A percentile compares a stretch with the other conserved stretches of the same genome.
Evolutionary conservation across 92 coral and sea anemone species (phyloP).

Genomic region (Zoanthus gigantus): DNA sequence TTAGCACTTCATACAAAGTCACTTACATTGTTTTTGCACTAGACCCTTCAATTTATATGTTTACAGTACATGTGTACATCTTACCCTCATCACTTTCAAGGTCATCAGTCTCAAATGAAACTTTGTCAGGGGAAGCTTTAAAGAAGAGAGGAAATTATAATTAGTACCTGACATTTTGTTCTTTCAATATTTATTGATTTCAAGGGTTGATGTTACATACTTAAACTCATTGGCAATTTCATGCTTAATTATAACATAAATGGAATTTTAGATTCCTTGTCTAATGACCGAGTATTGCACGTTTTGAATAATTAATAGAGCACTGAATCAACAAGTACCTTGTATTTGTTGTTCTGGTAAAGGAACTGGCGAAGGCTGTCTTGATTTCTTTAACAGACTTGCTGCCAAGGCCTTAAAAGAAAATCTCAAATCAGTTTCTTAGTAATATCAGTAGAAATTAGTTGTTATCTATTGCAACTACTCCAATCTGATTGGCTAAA

Average conservation of each 20-base stretch:
- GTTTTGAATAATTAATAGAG: not conserved
- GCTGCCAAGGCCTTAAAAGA: not conserved
- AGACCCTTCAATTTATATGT: too few relatives aligned
- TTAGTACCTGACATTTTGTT: too few relatives aligned
- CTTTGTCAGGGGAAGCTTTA: too few relatives aligned
- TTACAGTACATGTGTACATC: too few relatives aligned
- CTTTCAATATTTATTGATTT: not conserved
- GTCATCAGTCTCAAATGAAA: too few relatives aligned
- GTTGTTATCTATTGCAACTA: not conserved
- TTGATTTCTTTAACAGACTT: not conserved
- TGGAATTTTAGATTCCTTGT: not conserved
- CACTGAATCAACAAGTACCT: not conserved
- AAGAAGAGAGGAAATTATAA: too few relatives aligned
- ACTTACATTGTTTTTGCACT: too few relatives aligned
- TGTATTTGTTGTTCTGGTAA: not conserved
- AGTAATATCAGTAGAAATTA: not conserved
- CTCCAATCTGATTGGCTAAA: not conserved
- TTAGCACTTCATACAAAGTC: too few relatives aligned
- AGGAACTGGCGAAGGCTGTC: conserved; percentile 8
- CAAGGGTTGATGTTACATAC: not conserved
- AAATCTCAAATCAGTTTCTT: not conserved
- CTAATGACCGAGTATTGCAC: not conserved
- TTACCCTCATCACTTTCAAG: too few relatives aligned
- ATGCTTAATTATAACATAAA: conserved; percentile 1
- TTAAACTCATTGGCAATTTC: not conserved